Evolutionary conservation across 2,113 vertebrate genomes (phyloP).

Genomic region (Xyrauchen texanus): DNA sequence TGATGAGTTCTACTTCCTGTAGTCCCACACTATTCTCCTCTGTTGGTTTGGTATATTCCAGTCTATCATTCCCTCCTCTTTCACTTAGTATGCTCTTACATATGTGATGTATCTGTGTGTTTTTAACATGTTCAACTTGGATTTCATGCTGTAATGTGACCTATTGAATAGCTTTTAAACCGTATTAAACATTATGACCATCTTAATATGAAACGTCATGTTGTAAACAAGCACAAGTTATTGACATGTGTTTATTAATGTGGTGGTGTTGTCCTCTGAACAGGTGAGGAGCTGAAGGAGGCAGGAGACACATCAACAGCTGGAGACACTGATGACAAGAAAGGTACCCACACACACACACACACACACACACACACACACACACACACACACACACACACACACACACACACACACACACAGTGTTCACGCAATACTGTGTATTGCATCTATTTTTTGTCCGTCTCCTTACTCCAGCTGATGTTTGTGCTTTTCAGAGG

Average conservation of each 20-base stretch:
- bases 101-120: background rate
- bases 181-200: background rate
- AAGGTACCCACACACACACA: conserved; percentile 62
- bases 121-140: no score
- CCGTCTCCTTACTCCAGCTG: background rate
- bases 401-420: no score
- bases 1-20: background rate
- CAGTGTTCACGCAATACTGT: background rate
- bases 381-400: no score
- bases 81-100: background rate
- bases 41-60: background rate
- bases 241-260: background rate
- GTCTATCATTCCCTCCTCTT: background rate
- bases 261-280: conserved; percentile 18
- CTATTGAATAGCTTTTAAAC: no score
- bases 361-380: no score
- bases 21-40: background rate
- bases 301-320: conserved; percentile 55
- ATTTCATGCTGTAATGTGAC: no score
- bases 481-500: conserved; percentile 72
- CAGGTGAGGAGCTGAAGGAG: conserved; percentile 73
- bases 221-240: background rate
- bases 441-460: background rate
- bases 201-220: background rate
- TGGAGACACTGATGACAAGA: conserved; percentile 79